Percentiles rank a stretch among this genome's conserved stretches.
Conservation (phyloP, 2,113 vertebrate genomes). For the Grantiella picta region DNA sequence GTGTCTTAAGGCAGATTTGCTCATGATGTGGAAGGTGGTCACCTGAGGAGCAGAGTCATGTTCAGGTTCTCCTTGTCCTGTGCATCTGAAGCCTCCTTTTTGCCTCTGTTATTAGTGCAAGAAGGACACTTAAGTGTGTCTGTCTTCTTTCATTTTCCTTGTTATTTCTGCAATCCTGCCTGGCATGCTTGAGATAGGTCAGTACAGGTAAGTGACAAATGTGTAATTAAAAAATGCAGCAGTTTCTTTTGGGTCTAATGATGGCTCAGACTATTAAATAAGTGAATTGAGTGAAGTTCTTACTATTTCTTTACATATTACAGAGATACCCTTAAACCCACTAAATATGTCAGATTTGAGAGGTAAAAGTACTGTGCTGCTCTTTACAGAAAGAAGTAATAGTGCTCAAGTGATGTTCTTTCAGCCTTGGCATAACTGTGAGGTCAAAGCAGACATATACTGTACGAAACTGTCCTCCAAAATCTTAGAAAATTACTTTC, state of each 20-base stretch:
- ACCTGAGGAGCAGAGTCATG: background rate
- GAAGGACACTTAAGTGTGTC: too few relatives aligned
- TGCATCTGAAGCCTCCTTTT: background rate
- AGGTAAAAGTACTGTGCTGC: background rate
- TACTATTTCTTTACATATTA: background rate
- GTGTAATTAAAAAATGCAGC: background rate
- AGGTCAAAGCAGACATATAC: too few relatives aligned
- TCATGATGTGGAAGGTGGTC: background rate
- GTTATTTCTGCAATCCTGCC: background rate
- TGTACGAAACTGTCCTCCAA: background rate
- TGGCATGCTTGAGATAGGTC: background rate
- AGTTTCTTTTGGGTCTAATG: background rate
- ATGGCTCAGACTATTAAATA: background rate
- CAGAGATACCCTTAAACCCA: background rate
- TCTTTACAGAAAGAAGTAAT: background rate
- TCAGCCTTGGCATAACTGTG: too few relatives aligned
- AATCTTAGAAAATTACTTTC: background rate
- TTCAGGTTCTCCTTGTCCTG: background rate
- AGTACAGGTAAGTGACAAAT: background rate
- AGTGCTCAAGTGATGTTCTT: background rate
- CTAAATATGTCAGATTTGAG: fast-evolving
- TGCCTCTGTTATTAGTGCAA: background rate
- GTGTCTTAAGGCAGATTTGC: background rate
- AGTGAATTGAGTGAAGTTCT: background rate
- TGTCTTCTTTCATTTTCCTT: background rate